Percentiles rank a stretch among this genome's conserved stretches.
Evolutionary conservation across 2,113 vertebrate species (phyloP).

Genomic region (Melanostigma gelatinosum): DNA sequence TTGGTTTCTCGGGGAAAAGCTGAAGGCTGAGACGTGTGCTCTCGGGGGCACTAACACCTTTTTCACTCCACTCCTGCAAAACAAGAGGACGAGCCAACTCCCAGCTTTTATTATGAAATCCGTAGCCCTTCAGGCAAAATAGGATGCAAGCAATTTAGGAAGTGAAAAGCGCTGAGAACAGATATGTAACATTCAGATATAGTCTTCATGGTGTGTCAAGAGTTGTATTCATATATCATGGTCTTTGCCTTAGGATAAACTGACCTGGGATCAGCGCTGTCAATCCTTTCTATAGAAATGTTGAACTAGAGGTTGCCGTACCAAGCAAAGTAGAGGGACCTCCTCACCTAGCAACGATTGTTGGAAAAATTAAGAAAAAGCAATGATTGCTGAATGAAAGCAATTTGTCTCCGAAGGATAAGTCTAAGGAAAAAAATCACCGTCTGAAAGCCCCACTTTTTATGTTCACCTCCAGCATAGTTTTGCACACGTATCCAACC

Average conservation of each 20-base stretch:
- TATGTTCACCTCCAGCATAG: neutral
- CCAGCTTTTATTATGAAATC: constrained; percentile 46
- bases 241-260: constrained; percentile 13
- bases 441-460: constrained; percentile 1
- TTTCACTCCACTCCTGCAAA: constrained; percentile 44
- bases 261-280: neutral
- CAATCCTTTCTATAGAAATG: neutral
- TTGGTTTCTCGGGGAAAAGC: constrained; percentile 17
- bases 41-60: constrained; percentile 63
- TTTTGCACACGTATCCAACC: neutral
- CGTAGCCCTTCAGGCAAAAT: constrained; percentile 14
- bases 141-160: constrained; percentile 48
- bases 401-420: constrained; percentile 21
- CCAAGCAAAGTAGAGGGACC: constrained; percentile 3
- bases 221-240: neutral
- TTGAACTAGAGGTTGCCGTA: constrained; percentile 4
- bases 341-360: constrained; percentile 5
- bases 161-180: constrained; percentile 31
- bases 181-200: constrained; percentile 13
- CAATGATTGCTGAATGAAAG: constrained; percentile 5
- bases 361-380: constrained; percentile 11
- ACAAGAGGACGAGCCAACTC: constrained; percentile 28
- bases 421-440: constrained; percentile 25
- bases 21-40: constrained; percentile 52
- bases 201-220: constrained; percentile 31